These are phyloP conservation scores for Chunga burmeisteri DNA, from an alignment of 2,113 vertebrate species.

Conservation along the genomic window DNA sequence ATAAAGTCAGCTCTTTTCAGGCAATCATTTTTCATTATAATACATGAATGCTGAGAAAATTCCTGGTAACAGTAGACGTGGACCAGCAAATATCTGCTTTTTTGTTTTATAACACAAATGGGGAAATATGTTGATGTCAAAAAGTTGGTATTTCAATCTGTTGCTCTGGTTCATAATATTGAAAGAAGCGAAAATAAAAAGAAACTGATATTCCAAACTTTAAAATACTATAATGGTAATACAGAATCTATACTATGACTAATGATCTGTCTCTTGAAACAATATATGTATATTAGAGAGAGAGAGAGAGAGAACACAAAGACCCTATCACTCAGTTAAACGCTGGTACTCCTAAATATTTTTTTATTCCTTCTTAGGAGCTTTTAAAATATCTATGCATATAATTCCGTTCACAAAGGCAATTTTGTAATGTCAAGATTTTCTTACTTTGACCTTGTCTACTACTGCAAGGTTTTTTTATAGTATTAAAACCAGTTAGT, in stretches of 20 bases:
- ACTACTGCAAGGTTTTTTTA: not conserved
- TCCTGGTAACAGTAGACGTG: not conserved
- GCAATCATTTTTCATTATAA: not conserved
- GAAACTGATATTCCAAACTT: not conserved
- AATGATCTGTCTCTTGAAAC: not conserved
- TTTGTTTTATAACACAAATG: not conserved
- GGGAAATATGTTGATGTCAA: not conserved
- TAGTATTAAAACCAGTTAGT: not conserved
- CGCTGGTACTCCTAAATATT: not conserved
- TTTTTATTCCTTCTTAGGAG: not conserved
- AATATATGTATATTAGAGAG: not conserved
- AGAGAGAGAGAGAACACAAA: not conserved
- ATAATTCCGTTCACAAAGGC: not conserved
- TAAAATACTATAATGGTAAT: not conserved
- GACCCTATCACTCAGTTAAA: not conserved
- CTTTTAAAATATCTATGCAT: not conserved
- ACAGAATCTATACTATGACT: not conserved
- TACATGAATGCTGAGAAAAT: not conserved
- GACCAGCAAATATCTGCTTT: not conserved
- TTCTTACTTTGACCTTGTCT: not conserved
- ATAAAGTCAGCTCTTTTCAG: not conserved
- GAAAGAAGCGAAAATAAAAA: not conserved
- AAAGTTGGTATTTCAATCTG: not conserved
- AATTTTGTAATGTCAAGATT: not conserved
- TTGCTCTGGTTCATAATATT: not conserved